phyloP scores from a whole-genome alignment of 2,888 invertebrate genomes.

The Dascillus cervinus region DNA sequence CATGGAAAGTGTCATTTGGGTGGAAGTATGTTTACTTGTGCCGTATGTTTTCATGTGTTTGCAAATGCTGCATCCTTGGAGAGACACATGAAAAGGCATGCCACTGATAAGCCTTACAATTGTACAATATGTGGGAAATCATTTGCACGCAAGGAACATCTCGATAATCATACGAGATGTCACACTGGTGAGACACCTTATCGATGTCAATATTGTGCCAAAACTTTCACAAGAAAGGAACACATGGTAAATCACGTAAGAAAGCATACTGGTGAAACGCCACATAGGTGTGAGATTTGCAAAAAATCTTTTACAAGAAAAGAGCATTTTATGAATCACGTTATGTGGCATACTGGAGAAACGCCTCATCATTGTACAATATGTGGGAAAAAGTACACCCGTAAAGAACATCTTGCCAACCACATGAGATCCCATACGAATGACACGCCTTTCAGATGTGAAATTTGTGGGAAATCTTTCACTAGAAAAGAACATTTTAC shows the following conservation, averaged over 20 bases:
- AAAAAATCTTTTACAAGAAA: slow-evolving; percentile 72
- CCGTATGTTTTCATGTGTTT: slow-evolving; percentile 66
- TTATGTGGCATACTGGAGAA: slow-evolving; percentile 78
- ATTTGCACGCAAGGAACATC: slow-evolving; percentile 79
- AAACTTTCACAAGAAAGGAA: slow-evolving; percentile 69
- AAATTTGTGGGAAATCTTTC: slow-evolving; percentile 82
- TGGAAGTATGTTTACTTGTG: slow-evolving; percentile 66
- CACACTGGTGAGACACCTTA: slow-evolving; percentile 81
- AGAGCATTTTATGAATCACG: slow-evolving; percentile 72
- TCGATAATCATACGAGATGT: slow-evolving; percentile 72
- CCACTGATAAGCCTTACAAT: slow-evolving; percentile 77
- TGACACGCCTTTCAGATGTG: slow-evolving; percentile 74
- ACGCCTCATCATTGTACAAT: slow-evolving; percentile 82
- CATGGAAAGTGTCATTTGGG: slow-evolving; percentile 82
- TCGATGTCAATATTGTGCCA: slow-evolving; percentile 65
- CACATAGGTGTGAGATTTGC: slow-evolving; percentile 69
- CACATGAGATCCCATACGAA: slow-evolving; percentile 85
- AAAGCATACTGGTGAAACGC: slow-evolving; percentile 66
- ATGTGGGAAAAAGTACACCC: slow-evolving; percentile 82
- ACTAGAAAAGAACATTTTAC: slow-evolving; percentile 85
- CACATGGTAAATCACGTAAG: slow-evolving; percentile 73
- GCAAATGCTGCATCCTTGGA: slow-evolving; percentile 64
- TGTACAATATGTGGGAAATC: slow-evolving; percentile 81
- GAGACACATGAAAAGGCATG: slow-evolving; percentile 72
- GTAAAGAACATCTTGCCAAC: slow-evolving; percentile 82